Evolutionary conservation across 1,140 invertebrate genomes (phyloP).

Genomic region (Philopotamus ludificatus): DNA sequence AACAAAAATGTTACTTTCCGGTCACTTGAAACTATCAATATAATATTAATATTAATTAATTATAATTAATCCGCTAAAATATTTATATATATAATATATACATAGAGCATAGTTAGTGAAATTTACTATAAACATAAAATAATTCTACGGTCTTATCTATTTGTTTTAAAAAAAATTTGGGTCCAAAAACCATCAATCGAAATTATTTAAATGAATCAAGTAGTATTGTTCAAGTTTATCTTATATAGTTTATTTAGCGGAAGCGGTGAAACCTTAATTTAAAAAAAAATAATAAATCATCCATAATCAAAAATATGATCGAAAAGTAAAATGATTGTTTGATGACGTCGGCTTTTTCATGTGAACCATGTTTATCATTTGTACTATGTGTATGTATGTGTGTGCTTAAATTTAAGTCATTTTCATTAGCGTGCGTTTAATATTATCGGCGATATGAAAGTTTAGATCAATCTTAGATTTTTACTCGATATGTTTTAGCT

Average conservation of each 20-base stretch:
- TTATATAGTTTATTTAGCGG: not conserved
- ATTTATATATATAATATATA: no score
- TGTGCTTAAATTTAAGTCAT: constrained; percentile 14
- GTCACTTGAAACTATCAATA: no score
- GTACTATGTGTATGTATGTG: constrained; percentile 13
- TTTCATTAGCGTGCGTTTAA: constrained; percentile 5
- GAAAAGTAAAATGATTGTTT: no score
- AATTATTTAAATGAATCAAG: constrained; percentile 9
- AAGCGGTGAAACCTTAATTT: no score
- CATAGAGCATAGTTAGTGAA: constrained; percentile 39
- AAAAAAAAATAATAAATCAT: no score
- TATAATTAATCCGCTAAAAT: no score
- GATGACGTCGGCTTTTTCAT: no score
- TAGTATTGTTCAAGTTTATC: constrained; percentile 7
- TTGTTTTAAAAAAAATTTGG: constrained; percentile 31
- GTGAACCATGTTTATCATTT: constrained; percentile 3
- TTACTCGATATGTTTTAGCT: not conserved
- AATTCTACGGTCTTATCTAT: not conserved
- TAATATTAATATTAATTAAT: no score
- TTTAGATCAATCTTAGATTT: not conserved
- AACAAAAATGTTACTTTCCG: no score
- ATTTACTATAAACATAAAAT: constrained; percentile 29
- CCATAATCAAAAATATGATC: no score
- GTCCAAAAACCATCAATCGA: constrained; percentile 36
- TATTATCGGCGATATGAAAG: not conserved